Percentiles rank a stretch among this genome's conserved stretches.
phyloP scores from a whole-genome alignment of 2,888 invertebrate genomes.

The Drosophila melanosoma region DNA sequence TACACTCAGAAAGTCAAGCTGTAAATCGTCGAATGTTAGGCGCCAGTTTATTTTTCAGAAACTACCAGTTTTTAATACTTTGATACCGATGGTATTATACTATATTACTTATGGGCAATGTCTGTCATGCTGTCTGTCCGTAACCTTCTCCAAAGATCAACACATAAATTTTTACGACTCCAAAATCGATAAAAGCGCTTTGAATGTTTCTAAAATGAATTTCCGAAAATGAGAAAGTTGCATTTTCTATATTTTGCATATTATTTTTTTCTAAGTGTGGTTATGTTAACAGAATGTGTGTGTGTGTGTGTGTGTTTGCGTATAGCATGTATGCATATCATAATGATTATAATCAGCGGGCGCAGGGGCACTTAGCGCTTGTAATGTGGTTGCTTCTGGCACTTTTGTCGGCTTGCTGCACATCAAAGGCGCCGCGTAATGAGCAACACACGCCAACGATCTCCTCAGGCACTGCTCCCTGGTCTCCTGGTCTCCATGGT shows the following conservation, averaged over 20 bases:
- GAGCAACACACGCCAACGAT: conserved; percentile 68
- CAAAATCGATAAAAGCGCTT: no score
- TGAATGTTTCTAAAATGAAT: no score
- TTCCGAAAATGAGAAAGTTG: neutral
- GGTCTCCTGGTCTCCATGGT: neutral
- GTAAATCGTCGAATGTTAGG: neutral
- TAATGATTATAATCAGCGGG: conserved; percentile 75
- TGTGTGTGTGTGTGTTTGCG: conserved; percentile 22
- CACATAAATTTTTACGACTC: no score
- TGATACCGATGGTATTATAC: no score
- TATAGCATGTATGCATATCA: conserved; percentile 57
- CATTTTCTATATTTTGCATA: neutral
- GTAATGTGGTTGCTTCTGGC: conserved; percentile 73
- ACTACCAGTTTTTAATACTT: neutral
- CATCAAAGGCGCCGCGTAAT: conserved; percentile 78
- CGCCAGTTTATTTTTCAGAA: neutral
- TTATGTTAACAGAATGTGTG: conserved; percentile 4
- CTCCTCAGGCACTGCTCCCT: conserved; percentile 27
- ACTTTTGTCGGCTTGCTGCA: conserved; percentile 78
- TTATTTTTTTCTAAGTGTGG: neutral
- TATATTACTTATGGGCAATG: no score
- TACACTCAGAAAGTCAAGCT: neutral
- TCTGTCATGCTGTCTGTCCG: no score
- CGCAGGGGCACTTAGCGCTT: conserved; percentile 74
- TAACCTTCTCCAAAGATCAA: no score